Base-by-base conservation (phyloP, 1,140 invertebrate genomes). In the Thalassaphorura encarpata region DNA sequence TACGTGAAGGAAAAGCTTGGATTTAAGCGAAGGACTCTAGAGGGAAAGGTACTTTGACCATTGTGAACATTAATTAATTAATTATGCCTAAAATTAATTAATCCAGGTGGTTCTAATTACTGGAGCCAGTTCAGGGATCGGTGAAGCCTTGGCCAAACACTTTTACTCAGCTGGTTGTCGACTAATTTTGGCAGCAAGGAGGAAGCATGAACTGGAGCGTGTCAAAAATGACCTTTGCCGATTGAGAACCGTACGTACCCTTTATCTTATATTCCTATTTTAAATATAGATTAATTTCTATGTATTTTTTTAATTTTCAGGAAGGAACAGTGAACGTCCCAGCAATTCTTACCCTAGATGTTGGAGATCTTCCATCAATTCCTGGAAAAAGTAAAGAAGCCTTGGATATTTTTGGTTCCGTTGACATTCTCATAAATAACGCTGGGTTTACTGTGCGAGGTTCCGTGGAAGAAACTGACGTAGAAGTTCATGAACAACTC, bases 361-460 rank as follows among this genome's bases (percentile, higher is more conserved):
- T 96, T 31, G 73, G 77, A 24, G 80, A 94, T 64, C 66, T 87
- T 3, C 75, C 81, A 48, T 70, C 73, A 26, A 70, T 94, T 36
- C 73, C 78, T 26, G 60, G 67, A 27, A 79, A 83, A 71, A 77
- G 83, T 1, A 67, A 76, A 53, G 81, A 83, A 64, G 79, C 84
- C 27, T 61, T 87, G 61, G 71, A 73, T 18, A 74, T 79, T 36
- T 82, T 84, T 74, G 85, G 82, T 8, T 72, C 77, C 55, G 80
- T 96, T 56, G 91, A 97, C 74, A 84, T 96, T 67, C 70, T 97
- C 2, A 80, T 97, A 18, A 95, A 96, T 69, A 96, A 96, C 79
- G 91, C 85, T 46, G 93, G 93, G 0, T 78, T 94, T 51, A 86
- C 85, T 42, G 82, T 85, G 61, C 74, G 93, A 67, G 89, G 89